Percentiles rank a stretch among this genome's conserved stretches.
phyloP scores from a whole-genome alignment of 1,140 invertebrate species.

The Nasonia giraulti region DNA sequence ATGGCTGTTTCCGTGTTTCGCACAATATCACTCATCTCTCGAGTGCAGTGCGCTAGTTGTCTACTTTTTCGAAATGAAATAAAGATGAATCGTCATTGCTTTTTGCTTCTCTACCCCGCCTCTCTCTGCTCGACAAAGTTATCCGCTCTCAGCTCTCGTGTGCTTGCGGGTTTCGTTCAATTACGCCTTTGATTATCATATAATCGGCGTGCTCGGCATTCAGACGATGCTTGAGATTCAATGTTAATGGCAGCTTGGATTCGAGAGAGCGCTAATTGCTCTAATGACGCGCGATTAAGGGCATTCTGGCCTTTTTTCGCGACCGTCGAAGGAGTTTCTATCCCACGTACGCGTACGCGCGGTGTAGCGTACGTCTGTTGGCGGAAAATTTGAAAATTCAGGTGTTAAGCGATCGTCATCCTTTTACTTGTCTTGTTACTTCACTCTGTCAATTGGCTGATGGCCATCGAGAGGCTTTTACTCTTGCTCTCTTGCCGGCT shows the following conservation, averaged over 20 bases:
- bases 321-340: background rate
- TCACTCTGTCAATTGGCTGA: background rate
- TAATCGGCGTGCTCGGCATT: background rate
- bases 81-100: slow-evolving; percentile 14
- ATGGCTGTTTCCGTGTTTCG: background rate
- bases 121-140: background rate
- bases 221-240: background rate
- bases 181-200: slow-evolving; percentile 22
- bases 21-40: slow-evolving; percentile 6
- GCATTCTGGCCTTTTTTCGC: background rate
- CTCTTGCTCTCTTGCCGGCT: background rate
- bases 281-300: background rate
- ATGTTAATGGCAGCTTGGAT: background rate
- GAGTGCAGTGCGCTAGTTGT: background rate
- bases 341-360: background rate
- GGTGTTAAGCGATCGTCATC: too few relatives aligned
- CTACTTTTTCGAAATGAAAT: background rate
- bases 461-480: too few relatives aligned
- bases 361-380: too few relatives aligned
- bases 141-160: background rate
- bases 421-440: too few relatives aligned
- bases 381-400: too few relatives aligned
- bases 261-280: background rate
- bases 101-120: background rate
- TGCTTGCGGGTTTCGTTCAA: background rate